Percentiles rank a stretch among this genome's conserved stretches.
Conservation (phyloP, 2,888 invertebrate species). For the Folsomia manolachei region DNA sequence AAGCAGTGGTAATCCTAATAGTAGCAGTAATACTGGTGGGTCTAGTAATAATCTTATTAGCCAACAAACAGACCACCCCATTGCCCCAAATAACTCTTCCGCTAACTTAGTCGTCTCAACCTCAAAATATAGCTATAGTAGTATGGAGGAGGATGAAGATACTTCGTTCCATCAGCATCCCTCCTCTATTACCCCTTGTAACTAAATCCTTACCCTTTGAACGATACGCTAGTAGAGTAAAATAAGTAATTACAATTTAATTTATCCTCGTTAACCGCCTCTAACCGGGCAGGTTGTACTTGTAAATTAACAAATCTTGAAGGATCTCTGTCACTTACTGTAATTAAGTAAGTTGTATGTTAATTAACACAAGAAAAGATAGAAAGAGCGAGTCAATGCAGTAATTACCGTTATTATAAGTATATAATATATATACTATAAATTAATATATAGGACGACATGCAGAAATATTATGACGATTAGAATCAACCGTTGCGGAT, state of each 20-base stretch:
- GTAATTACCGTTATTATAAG: slow-evolving; percentile 10
- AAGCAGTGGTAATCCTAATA: slow-evolving; percentile 22
- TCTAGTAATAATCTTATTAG: slow-evolving; percentile 22
- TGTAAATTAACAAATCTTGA: slow-evolving; percentile 17
- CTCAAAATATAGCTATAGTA: slow-evolving; percentile 13
- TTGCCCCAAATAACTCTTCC: slow-evolving; percentile 16
- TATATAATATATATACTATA: slow-evolving; percentile 7
- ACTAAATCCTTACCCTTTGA: too few relatives aligned
- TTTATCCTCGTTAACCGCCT: slow-evolving; percentile 2
- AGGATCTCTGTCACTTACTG: slow-evolving; percentile 20
- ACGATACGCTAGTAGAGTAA: too few relatives aligned
- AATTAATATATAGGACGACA: background rate
- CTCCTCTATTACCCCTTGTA: slow-evolving; percentile 14
- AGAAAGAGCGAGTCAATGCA: slow-evolving; percentile 4
- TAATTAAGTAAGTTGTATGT: slow-evolving; percentile 10
- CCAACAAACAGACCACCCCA: slow-evolving; percentile 21
- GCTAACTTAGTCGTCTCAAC: slow-evolving; percentile 16
- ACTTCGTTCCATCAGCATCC: slow-evolving; percentile 8
- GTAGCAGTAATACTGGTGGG: slow-evolving; percentile 5
- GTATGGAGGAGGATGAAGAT: slow-evolving; percentile 10
- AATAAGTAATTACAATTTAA: slow-evolving; percentile 6
- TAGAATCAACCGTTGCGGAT: slow-evolving; percentile 6
- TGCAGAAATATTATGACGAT: background rate
- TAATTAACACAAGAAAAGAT: slow-evolving; percentile 2
- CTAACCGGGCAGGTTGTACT: background rate